Conservation (phyloP, 2,888 invertebrate genomes). For the Hemistola chrysoprasaria region DNA sequence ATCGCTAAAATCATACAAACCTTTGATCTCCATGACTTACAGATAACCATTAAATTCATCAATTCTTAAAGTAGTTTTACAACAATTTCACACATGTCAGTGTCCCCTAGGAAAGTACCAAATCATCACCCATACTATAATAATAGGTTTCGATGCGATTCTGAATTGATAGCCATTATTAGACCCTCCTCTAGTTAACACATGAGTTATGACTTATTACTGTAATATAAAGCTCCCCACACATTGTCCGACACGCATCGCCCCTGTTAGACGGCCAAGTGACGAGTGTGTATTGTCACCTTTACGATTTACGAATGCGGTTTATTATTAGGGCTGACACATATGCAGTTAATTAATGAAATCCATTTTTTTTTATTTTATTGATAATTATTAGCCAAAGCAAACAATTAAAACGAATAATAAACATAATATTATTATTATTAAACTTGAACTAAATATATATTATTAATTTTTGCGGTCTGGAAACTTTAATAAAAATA, state of each 20-base stretch:
- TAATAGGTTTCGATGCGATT: slow-evolving; percentile 66
- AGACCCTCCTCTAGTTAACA: slow-evolving; percentile 60
- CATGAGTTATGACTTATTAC: slow-evolving; percentile 77
- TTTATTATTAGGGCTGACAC: slow-evolving; percentile 36
- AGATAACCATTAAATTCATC: slow-evolving; percentile 21
- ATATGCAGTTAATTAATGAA: no score
- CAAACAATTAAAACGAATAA: no score
- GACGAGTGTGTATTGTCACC: slow-evolving; percentile 76
- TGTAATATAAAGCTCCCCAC: slow-evolving; percentile 29
- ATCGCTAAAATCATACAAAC: no score
- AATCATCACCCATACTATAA: slow-evolving; percentile 55
- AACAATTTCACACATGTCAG: slow-evolving; percentile 67
- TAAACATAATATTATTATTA: no score
- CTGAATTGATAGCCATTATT: slow-evolving; percentile 59
- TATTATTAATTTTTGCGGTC: no score
- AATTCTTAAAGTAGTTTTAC: slow-evolving; percentile 47
- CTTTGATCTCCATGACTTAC: neutral
- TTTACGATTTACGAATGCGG: slow-evolving; percentile 67
- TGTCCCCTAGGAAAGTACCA: slow-evolving; percentile 33
- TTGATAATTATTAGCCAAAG: no score
- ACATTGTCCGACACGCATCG: slow-evolving; percentile 55
- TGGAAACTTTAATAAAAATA: no score
- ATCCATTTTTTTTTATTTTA: no score
- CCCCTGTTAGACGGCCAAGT: slow-evolving; percentile 66
- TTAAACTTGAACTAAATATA: no score